phyloP scores from a whole-genome alignment of 2,113 vertebrate species.

The Malurus elegans region DNA sequence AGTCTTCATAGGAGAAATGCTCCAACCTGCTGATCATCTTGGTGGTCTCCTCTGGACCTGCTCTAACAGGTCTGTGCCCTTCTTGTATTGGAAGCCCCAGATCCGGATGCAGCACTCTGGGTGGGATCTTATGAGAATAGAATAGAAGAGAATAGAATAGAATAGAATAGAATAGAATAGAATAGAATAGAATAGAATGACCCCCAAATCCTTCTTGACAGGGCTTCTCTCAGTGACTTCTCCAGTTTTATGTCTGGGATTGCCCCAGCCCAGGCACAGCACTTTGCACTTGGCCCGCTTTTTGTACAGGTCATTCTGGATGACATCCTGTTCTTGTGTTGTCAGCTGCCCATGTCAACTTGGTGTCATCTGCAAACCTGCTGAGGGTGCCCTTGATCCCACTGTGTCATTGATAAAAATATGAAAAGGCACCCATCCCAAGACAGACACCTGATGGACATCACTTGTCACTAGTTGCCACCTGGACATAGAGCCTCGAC shows the following conservation, averaged over 20 bases:
- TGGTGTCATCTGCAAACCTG: neutral
- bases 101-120: neutral
- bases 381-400: neutral
- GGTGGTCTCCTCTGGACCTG: neutral
- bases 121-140: neutral
- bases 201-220: neutral
- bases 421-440: fast-evolving
- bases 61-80: neutral
- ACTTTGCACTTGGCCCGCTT: neutral
- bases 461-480: neutral
- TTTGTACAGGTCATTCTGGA: neutral
- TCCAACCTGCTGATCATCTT: neutral
- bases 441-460: neutral
- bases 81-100: neutral
- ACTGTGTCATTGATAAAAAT: neutral
- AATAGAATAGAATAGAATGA: neutral
- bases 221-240: neutral
- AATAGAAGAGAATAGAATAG: too few species aligned
- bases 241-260: neutral
- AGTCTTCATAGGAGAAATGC: neutral
- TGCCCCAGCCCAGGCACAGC: neutral
- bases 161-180: too few species aligned
- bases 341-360: neutral
- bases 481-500: neutral
- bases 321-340: neutral